phyloP scores from a whole-genome alignment of 2,113 vertebrate species.

The Nothocercus nigrocapillus region DNA sequence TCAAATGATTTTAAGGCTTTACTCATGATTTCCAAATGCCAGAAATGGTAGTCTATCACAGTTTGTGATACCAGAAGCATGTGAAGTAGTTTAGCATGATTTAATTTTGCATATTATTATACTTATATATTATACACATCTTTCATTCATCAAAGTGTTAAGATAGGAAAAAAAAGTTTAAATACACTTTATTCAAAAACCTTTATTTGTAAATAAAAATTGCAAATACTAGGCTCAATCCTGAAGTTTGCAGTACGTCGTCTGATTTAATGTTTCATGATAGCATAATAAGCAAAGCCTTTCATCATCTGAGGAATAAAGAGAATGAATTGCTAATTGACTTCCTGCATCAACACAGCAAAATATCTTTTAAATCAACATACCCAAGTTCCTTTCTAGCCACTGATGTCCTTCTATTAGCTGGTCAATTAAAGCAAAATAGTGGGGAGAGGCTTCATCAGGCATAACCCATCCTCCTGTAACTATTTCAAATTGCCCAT shows the following conservation, averaged over 20 bases:
- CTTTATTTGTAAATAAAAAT: neutral
- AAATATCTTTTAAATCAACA: neutral
- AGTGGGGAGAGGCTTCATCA: constrained; percentile 91
- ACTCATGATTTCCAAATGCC: neutral
- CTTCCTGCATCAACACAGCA: neutral
- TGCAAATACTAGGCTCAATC: neutral
- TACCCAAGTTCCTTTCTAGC: constrained; percentile 90
- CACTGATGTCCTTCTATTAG: constrained; percentile 94
- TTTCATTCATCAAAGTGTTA: neutral
- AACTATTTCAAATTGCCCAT: constrained; percentile 90
- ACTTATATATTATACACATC: neutral
- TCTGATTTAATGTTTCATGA: neutral
- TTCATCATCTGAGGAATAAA: neutral
- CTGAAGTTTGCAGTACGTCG: neutral
- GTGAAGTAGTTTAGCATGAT: neutral
- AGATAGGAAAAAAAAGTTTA: neutral
- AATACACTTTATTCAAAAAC: neutral
- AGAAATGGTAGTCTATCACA: neutral
- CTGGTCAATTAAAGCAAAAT: constrained; percentile 91
- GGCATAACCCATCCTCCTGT: constrained; percentile 97
- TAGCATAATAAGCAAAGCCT: neutral
- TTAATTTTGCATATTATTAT: neutral
- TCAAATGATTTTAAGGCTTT: neutral
- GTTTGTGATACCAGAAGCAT: neutral
- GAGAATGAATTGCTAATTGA: neutral